Base-by-base conservation (phyloP, 2,797 vertebrate species). In the Hozukius guyotensis region DNA sequence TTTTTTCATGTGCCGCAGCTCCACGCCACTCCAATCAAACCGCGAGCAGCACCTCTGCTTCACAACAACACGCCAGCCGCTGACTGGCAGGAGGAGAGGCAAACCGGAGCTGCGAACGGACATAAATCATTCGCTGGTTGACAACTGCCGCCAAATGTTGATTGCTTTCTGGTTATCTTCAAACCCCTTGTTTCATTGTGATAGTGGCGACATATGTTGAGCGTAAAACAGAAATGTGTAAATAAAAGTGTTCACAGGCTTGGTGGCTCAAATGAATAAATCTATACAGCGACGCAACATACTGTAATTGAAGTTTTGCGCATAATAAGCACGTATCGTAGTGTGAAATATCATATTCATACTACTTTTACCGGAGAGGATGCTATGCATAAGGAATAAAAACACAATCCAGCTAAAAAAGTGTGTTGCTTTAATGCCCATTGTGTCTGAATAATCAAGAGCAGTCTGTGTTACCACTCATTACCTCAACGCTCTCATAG, bases 101-200 rank as follows among this genome's bases (percentile, higher is more conserved):
- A 62, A 91, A 92, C 79, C 73, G 31, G 80, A 75, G 85, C 86
- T 16, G 66, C 34, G 69, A 85, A 92, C 82, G 73, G 87, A 93
- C 93, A 93, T 93, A 91, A 94, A 93, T 93, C 93, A 95, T 91
- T 91, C 79, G 75, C 87, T 7, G 68, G 78, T 77, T 92, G 93
- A 93, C 93, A 93, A 85, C 67, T 38, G 81, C 83, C 64, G 77
- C 87, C 87, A 91, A 92, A 90, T 77, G 87, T 78, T 92, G 90
- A 94, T 93, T 92, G 90, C 90, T 93, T 93, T 88, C 88, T 82
- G 87, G 89, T 94, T 94, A 92, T 93, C 92, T 90, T 85, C 87
- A 86, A 91, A 82, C 70, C 64, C 84, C 87, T 86, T 74, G 91
- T 92, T 92, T 89, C 80, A 92, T 89, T 90, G 53, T 11, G 75